phyloP scores from a whole-genome alignment of 1,140 invertebrate species.

The Brachionus paranguensis region DNA sequence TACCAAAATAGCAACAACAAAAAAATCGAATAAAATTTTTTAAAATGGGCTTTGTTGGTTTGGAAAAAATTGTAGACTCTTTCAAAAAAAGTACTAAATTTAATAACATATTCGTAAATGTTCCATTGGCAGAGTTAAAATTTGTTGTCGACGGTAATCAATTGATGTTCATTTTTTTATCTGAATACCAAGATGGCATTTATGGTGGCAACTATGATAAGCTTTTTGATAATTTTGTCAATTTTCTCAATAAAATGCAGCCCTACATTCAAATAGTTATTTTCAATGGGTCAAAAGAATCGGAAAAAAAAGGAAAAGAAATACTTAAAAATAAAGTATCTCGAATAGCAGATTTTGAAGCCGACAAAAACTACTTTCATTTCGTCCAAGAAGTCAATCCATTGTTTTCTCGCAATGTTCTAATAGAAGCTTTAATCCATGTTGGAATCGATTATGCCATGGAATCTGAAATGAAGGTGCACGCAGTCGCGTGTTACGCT shows the following conservation, averaged over 20 bases:
- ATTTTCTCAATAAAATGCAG: background rate
- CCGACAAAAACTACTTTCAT: background rate
- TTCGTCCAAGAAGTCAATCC: background rate
- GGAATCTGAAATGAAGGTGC: background rate
- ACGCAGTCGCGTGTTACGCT: background rate
- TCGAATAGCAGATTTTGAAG: background rate
- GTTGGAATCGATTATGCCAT: background rate
- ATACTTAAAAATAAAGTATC: background rate
- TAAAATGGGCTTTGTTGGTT: conserved; percentile 10
- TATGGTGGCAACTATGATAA: conserved; percentile 15
- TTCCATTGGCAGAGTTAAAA: background rate
- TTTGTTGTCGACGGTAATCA: background rate
- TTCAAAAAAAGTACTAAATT: background rate
- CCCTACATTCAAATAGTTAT: background rate
- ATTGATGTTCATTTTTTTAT: background rate
- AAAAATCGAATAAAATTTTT: background rate
- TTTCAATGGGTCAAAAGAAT: background rate
- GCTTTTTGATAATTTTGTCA: background rate
- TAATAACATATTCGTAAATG: background rate
- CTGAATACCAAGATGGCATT: background rate
- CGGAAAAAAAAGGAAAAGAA: background rate
- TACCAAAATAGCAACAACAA: background rate
- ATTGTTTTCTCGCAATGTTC: background rate
- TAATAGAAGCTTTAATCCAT: background rate
- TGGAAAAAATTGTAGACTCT: background rate